Evolutionary conservation across 2,113 vertebrate species (phyloP), one percentile per base, ranked within the genome.

Genomic region (Cinclus mexicanus): DNA sequence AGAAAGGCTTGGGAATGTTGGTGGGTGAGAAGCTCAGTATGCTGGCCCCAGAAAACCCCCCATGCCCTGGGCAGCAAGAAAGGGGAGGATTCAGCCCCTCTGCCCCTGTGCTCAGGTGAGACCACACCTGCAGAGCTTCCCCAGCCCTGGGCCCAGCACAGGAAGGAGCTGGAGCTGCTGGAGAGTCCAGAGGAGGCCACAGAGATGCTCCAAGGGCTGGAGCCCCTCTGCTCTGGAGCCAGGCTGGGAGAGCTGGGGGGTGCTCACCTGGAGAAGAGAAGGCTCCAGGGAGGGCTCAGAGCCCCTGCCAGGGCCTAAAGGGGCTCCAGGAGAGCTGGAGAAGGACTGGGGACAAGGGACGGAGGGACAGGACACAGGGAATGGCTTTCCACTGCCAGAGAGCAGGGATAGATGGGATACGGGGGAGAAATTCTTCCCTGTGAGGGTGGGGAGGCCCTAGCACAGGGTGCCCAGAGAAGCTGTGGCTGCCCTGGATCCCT

Each of bases 361-460:
- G 44, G n/a, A 76, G 15, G 15, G n/a, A 60, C 42, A 76, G 16
- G 26, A 60, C 72, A 49, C 44, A 60, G 47, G 25, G 24, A 75
- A 59, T 59, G 35, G 31, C 29, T 71, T 29, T 17, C 7, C 52
- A 29, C 2, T 67, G 60, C 11, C 35, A 57, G 52, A 49, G 13
- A 24, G 6, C 11, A 68, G 53, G 33, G 22, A 0, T 25, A 0
- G 17, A 29, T 86, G 14, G 55, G 12, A 67, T 9, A 17, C 0
- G 35, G 21, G 29, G 15, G 0, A 84, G n/a, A 1, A 55, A 33
- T 37, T 31, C 0, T 35, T 35, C 25, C 26, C 37, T 61, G 4
- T 2, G 0, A 18, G 17, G 33, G 39, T 72, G 47, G 4, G 9
- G 2, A 71, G 26, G 26, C 39, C 39, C 67, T 61, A 31, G 67